Evolutionary conservation across 1,140 invertebrate species (phyloP).

Genomic region (Doryteuthis pealeii): DNA sequence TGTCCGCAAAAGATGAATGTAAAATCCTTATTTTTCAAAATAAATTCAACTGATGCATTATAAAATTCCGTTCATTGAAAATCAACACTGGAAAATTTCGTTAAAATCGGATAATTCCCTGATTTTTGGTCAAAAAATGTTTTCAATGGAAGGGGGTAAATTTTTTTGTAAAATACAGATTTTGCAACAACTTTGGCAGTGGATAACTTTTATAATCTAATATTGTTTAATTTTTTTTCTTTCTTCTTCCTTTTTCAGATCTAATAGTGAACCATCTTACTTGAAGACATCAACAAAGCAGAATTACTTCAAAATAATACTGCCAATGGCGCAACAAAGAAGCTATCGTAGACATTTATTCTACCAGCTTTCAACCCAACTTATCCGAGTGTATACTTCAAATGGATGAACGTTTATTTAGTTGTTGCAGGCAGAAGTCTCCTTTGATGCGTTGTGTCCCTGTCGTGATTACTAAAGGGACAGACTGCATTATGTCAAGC

Average conservation of each 20-base stretch:
- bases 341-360: slow-evolving; percentile 46
- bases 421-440: slow-evolving; percentile 53
- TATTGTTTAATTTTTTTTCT: no score
- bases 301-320: slow-evolving; percentile 29
- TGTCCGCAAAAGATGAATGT: no score
- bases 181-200: no score
- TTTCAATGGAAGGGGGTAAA: no score
- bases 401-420: slow-evolving; percentile 55
- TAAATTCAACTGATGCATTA: no score
- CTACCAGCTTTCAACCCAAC: slow-evolving; percentile 43
- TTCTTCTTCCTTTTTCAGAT: slow-evolving; percentile 37
- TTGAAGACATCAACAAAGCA: slow-evolving; percentile 53
- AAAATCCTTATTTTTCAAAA: no score
- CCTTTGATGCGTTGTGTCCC: slow-evolving; percentile 54
- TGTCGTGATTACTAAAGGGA: slow-evolving; percentile 57
- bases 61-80: no score
- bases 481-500: slow-evolving; percentile 56
- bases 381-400: slow-evolving; percentile 53
- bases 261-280: slow-evolving; percentile 57
- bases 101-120: no score
- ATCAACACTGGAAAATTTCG: no score
- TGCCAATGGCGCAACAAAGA: slow-evolving; percentile 32
- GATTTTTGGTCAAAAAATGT: no score
- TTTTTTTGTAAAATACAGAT: no score
- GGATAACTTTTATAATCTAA: no score